These are phyloP conservation scores for Cichlasoma orientale DNA, from an alignment of 2,797 vertebrate genomes.

Conservation along the genomic window DNA sequence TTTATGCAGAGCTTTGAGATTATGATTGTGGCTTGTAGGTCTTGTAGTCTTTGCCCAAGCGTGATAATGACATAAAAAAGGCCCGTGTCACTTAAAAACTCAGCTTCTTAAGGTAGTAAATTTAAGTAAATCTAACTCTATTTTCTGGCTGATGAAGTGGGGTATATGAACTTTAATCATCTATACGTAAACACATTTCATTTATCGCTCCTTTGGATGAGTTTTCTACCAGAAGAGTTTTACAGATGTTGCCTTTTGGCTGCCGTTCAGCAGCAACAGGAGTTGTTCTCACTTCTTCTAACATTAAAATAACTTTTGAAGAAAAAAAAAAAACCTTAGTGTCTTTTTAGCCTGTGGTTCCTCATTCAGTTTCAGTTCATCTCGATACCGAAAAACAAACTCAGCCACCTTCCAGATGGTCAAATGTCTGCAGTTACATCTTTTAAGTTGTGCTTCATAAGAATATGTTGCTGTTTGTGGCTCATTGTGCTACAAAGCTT, in stretches of 20 bases:
- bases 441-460: background rate
- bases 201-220: background rate
- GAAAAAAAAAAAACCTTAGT: background rate
- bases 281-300: background rate
- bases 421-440: background rate
- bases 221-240: background rate
- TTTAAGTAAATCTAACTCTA: background rate
- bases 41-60: background rate
- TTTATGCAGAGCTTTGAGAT: background rate
- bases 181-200: background rate
- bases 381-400: constrained; percentile 5
- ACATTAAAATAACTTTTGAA: background rate
- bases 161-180: background rate
- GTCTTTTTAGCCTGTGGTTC: constrained; percentile 3
- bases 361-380: constrained; percentile 60
- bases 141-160: background rate
- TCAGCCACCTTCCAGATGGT: background rate
- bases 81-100: background rate
- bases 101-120: background rate
- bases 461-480: background rate
- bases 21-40: background rate
- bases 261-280: background rate
- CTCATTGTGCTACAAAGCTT: background rate
- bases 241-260: background rate
- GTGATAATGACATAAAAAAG: background rate